These are phyloP conservation scores for Cephus spinipes DNA, from an alignment of 2,888 invertebrate species.

Conservation along the genomic window DNA sequence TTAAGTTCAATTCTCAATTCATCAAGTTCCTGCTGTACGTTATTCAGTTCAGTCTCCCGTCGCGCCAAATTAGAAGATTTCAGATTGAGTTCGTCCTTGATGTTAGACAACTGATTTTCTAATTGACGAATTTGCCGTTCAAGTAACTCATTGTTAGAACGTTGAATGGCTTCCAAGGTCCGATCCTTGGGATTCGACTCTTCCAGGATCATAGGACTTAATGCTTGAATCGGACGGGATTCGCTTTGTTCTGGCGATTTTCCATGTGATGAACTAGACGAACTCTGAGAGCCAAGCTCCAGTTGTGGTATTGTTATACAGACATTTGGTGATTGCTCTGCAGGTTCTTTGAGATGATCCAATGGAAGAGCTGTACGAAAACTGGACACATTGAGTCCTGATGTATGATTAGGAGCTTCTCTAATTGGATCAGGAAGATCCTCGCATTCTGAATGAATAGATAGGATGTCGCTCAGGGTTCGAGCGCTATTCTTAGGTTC, in stretches of 20 bases:
- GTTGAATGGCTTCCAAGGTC: conserved; percentile 24
- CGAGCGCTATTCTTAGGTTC: conserved; percentile 75
- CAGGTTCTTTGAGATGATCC: conserved; percentile 24
- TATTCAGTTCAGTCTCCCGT: conserved; percentile 71
- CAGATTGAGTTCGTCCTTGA: conserved; percentile 73
- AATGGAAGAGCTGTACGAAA: conserved; percentile 38
- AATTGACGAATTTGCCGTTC: conserved; percentile 54
- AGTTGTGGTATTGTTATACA: conserved; percentile 50
- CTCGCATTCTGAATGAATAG: conserved; percentile 77
- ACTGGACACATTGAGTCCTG: conserved; percentile 45
- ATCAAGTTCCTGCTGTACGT: conserved; percentile 70
- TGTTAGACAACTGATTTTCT: conserved; percentile 74
- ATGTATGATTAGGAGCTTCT: conserved; percentile 43
- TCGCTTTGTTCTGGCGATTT: background rate
- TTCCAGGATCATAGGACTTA: background rate
- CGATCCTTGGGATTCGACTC: background rate
- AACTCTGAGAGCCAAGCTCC: conserved; percentile 48
- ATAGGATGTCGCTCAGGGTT: conserved; percentile 79
- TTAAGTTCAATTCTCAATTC: conserved; percentile 71
- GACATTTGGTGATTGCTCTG: conserved; percentile 35
- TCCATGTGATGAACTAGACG: conserved; percentile 23
- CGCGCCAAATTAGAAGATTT: conserved; percentile 72
- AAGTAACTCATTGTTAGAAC: conserved; percentile 4
- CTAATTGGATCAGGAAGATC: conserved; percentile 67
- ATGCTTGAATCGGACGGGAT: background rate